Percentiles rank a stretch among this genome's conserved stretches.
Evolutionary conservation across 2,888 invertebrate genomes (phyloP).

Genomic region (Melanchra persicariae): DNA sequence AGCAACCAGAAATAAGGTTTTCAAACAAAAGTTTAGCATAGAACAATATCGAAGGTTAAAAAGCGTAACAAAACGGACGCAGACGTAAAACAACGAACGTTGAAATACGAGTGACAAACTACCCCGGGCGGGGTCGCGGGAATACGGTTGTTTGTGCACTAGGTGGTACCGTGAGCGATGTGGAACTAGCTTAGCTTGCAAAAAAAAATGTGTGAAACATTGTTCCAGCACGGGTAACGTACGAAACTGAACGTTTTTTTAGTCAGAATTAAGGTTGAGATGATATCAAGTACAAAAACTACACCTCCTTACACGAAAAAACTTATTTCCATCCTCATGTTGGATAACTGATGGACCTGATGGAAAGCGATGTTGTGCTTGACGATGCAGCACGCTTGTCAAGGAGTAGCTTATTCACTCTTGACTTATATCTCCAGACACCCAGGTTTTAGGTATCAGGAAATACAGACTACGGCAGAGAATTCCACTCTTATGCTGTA

Average conservation of each 20-base stretch:
- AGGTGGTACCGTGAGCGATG: slow-evolving; percentile 38
- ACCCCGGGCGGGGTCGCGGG: slow-evolving; percentile 66
- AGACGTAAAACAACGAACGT: slow-evolving; percentile 75
- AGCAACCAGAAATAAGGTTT: slow-evolving; percentile 39
- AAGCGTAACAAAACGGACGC: slow-evolving; percentile 68
- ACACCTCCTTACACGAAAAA: too few relatives aligned
- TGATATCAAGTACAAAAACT: too few relatives aligned
- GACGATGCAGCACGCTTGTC: too few relatives aligned
- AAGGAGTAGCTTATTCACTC: too few relatives aligned
- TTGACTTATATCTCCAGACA: too few relatives aligned
- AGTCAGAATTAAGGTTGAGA: background rate
- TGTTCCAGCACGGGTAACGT: background rate
- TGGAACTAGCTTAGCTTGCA: slow-evolving; percentile 5
- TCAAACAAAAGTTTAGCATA: slow-evolving; percentile 59
- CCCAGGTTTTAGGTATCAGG: too few relatives aligned
- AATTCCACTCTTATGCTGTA: too few relatives aligned
- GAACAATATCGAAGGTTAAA: slow-evolving; percentile 73
- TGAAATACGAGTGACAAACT: slow-evolving; percentile 78
- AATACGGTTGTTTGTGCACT: slow-evolving; percentile 74
- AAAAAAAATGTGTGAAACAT: background rate
- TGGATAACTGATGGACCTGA: too few relatives aligned
- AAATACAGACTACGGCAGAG: too few relatives aligned
- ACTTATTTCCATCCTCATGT: too few relatives aligned
- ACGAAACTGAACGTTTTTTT: background rate
- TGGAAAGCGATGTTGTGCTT: too few relatives aligned